Percentiles rank a stretch among this genome's conserved stretches.
Evolutionary conservation across 2,888 invertebrate genomes (phyloP).

Genomic region (Leptinotarsa haldemani): DNA sequence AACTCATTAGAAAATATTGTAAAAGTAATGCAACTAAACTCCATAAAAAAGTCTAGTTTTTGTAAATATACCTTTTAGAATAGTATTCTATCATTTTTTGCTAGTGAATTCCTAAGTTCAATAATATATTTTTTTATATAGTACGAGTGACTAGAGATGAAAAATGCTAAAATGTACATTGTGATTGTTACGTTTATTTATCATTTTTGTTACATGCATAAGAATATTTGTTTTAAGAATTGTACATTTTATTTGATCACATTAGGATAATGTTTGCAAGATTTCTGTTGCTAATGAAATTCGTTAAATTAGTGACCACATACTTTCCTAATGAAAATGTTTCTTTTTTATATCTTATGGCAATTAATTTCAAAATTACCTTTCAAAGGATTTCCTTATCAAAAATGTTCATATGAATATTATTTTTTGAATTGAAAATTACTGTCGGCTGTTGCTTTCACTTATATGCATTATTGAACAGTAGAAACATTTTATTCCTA

Average conservation of each 20-base stretch:
- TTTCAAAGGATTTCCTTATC: no score
- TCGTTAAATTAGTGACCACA: constrained; percentile 1
- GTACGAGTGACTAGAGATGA: constrained; percentile 5
- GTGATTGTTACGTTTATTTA: constrained; percentile 38
- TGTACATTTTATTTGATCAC: constrained; percentile 31
- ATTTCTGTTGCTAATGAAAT: background rate
- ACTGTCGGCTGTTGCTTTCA: no score
- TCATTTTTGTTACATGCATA: constrained; percentile 39
- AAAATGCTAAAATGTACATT: constrained; percentile 10
- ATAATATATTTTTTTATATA: constrained; percentile 19
- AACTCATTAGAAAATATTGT: constrained; percentile 19
- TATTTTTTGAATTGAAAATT: no score
- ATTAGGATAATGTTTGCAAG: constrained; percentile 25
- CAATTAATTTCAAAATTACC: no score
- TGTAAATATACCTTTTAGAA: constrained; percentile 31
- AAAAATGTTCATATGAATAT: no score
- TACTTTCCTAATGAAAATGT: constrained; percentile 24
- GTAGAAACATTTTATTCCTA: no score
- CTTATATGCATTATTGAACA: no score
- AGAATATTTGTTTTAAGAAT: constrained; percentile 28
- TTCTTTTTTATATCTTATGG: no score
- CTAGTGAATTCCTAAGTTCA: constrained; percentile 27
- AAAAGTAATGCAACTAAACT: constrained; percentile 22
- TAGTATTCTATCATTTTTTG: constrained; percentile 27
- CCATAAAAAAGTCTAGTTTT: constrained; percentile 29